These are phyloP conservation scores for Zosterops japonicus DNA, from an alignment of 2,113 vertebrate genomes.

Conservation along the genomic window DNA sequence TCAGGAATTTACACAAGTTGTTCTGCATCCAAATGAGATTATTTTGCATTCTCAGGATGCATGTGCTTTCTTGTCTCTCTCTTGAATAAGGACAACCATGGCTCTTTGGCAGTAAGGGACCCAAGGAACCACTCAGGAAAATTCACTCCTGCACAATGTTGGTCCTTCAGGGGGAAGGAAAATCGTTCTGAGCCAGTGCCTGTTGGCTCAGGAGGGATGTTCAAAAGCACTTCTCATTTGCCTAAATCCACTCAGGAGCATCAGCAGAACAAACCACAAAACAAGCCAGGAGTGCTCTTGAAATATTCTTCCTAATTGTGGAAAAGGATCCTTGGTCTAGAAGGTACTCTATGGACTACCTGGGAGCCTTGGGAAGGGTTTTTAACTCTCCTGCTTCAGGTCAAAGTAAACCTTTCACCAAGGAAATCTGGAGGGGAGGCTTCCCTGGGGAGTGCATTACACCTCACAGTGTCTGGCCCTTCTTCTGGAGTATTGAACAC, in stretches of 20 bases:
- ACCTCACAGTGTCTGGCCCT: background rate
- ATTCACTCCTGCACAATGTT: rapidly evolving
- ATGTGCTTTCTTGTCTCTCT: background rate
- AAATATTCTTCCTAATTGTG: background rate
- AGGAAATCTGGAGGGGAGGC: background rate
- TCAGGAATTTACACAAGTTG: slow-evolving; percentile 27
- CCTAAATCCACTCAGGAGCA: background rate
- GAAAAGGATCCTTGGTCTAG: background rate
- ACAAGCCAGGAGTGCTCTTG: background rate
- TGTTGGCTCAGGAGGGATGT: background rate
- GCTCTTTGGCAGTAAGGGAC: background rate
- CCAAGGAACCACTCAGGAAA: background rate
- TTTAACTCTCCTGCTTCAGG: background rate
- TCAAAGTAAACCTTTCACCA: background rate
- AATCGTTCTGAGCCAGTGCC: background rate
- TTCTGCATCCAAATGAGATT: slow-evolving; percentile 44
- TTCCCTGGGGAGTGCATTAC: background rate
- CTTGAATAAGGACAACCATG: background rate
- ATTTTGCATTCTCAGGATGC: background rate
- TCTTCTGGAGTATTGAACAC: background rate
- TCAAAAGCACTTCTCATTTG: background rate
- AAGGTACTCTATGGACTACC: background rate
- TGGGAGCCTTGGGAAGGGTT: background rate
- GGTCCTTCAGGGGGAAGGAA: background rate
- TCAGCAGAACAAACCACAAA: background rate